phyloP scores from a whole-genome alignment of 2,888 invertebrate genomes.

The Lasioglossum marginatum region DNA sequence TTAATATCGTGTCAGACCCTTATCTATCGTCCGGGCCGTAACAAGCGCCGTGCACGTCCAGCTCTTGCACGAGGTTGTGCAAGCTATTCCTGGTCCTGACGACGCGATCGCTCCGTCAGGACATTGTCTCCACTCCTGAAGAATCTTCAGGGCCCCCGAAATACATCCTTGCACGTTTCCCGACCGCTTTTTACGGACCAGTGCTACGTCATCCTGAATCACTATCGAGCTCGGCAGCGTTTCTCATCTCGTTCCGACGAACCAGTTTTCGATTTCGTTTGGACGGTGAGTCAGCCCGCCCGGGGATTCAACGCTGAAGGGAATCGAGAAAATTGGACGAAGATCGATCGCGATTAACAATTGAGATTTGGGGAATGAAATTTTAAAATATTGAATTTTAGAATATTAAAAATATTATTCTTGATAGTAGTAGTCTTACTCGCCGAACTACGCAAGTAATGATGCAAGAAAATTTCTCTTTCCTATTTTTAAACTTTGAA shows the following conservation, averaged over 20 bases:
- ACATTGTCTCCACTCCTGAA: neutral
- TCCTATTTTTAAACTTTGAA: neutral
- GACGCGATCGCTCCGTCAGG: neutral
- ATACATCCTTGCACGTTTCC: conserved; percentile 47
- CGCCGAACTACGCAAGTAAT: neutral
- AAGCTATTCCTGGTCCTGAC: neutral
- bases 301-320: neutral
- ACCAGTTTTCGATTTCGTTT: conserved; percentile 61
- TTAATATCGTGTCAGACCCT: conserved; percentile 26
- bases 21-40: conserved; percentile 23
- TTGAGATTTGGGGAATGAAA: neutral
- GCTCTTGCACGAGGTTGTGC: conserved; percentile 9
- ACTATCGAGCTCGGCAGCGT: conserved; percentile 13
- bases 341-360: neutral
- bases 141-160: neutral
- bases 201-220: conserved; percentile 42
- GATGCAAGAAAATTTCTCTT: neutral
- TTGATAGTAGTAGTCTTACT: neutral
- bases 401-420: no score
- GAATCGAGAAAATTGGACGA: neutral
- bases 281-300: conserved; percentile 22
- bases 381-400: neutral
- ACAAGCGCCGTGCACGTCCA: conserved; percentile 14
- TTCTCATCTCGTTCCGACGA: conserved; percentile 40
- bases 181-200: conserved; percentile 30